These are phyloP conservation scores for Neomonachus schauinslandi DNA, from an alignment of 2,113 vertebrate species.

Conservation along the genomic window DNA sequence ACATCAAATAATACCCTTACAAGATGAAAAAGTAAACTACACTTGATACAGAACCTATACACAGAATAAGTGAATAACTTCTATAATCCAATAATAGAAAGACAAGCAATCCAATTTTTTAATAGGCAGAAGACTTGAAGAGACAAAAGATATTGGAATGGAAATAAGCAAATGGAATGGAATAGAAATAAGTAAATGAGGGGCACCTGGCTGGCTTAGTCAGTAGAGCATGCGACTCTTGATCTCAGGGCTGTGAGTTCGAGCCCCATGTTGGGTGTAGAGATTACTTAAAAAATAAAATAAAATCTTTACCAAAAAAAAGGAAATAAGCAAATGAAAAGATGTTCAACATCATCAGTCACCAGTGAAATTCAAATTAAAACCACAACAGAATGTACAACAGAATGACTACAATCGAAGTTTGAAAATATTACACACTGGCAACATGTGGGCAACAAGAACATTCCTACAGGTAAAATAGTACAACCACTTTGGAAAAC, in stretches of 20 bases:
- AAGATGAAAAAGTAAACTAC: neutral
- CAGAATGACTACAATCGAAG: neutral
- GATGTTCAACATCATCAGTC: neutral
- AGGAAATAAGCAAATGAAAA: neutral
- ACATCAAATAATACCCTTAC: neutral
- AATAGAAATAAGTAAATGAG: neutral
- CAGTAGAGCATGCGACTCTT: neutral
- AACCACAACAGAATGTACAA: neutral
- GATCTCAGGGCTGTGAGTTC: neutral
- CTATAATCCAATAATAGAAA: neutral
- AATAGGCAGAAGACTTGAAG: neutral
- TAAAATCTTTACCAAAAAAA: neutral
- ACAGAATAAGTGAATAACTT: neutral
- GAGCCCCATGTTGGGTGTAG: neutral
- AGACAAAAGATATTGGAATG: neutral
- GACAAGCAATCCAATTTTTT: neutral
- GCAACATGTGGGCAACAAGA: neutral
- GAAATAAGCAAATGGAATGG: neutral
- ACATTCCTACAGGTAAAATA: neutral
- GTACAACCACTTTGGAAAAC: neutral
- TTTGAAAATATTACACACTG: neutral
- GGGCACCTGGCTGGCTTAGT: neutral
- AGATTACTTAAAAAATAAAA: neutral
- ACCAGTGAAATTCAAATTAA: slow-evolving; percentile 12
- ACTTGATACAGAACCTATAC: neutral